phyloP scores from a whole-genome alignment of 2,797 vertebrate genomes.

The Pseudopleuronectes americanus region DNA sequence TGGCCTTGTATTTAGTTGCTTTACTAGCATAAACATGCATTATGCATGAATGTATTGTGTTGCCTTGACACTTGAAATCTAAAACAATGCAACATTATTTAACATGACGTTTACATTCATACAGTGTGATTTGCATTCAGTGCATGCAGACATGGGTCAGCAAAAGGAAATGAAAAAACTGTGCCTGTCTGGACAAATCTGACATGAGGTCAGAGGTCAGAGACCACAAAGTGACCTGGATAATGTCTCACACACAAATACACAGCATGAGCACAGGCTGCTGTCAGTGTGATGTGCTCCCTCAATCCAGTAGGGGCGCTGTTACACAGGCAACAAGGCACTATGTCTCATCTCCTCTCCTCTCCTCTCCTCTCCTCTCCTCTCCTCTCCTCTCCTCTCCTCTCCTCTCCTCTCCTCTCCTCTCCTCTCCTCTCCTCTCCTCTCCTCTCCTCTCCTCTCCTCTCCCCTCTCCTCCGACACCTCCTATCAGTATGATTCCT shows the following conservation, averaged over 20 bases:
- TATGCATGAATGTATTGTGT: conserved; percentile 45
- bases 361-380: neutral
- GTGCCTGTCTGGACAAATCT: conserved; percentile 46
- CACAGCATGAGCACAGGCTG: conserved; percentile 32
- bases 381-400: too few relatives aligned
- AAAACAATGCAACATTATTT: conserved; percentile 7
- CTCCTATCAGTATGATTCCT: too few relatives aligned
- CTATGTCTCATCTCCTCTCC: conserved; percentile 10
- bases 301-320: conserved; percentile 56
- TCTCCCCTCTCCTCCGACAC: neutral
- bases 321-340: conserved; percentile 43
- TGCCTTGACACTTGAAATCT: conserved; percentile 19
- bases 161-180: conserved; percentile 22
- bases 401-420: too few relatives aligned
- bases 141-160: conserved; percentile 17
- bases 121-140: neutral
- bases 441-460: conserved; percentile 16
- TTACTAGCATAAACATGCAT: conserved; percentile 58
- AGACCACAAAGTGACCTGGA: conserved; percentile 32
- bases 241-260: conserved; percentile 17
- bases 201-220: conserved; percentile 53
- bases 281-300: conserved; percentile 31
- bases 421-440: too few relatives aligned
- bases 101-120: neutral
- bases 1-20: conserved; percentile 40